Conservation (phyloP, 2,113 vertebrate species). For the Melanerpes aurifrons region DNA sequence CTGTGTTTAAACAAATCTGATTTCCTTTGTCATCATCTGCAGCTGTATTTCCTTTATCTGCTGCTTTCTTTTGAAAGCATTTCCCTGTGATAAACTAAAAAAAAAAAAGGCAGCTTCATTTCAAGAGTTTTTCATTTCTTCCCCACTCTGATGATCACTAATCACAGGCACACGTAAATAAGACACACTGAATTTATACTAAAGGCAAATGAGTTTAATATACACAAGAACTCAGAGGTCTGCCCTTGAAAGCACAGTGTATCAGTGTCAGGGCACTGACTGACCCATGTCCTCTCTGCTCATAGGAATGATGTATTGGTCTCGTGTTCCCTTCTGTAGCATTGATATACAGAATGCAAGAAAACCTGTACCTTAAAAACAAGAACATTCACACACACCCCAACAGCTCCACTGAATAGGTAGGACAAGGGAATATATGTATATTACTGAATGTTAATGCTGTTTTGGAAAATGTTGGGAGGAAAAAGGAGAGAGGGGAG, state of each 20-base stretch:
- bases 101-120: neutral
- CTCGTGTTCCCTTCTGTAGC: neutral
- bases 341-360: neutral
- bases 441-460: neutral
- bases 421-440: neutral
- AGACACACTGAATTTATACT: neutral
- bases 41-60: slow-evolving; percentile 1
- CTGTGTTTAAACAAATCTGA: slow-evolving; percentile 28
- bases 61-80: neutral
- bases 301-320: neutral
- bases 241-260: neutral
- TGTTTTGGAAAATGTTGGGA: neutral
- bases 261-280: neutral
- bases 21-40: slow-evolving; percentile 13
- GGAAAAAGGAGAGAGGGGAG: neutral
- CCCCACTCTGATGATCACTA: neutral
- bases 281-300: neutral
- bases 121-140: neutral
- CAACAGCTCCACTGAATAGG: neutral
- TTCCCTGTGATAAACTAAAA: neutral
- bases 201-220: neutral
- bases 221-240: neutral
- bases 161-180: neutral
- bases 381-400: neutral
- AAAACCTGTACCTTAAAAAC: neutral